Evolutionary conservation across 2,797 vertebrate species (phyloP).

Genomic region (Notolabrus celidotus): DNA sequence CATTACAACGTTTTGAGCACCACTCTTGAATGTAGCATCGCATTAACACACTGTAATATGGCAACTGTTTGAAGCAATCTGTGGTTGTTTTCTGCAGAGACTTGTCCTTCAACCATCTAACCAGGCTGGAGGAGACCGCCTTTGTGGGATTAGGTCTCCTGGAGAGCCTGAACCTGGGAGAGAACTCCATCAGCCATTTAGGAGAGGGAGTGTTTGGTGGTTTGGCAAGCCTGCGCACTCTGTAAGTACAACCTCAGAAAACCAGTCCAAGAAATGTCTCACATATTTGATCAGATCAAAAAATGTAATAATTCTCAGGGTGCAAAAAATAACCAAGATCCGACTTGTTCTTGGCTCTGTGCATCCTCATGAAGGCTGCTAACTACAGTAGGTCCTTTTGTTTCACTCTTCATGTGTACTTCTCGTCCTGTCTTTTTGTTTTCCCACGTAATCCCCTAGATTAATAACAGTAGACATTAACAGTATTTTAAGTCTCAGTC

Average conservation of each 20-base stretch:
- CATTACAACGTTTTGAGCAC: constrained; percentile 4
- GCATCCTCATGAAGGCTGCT: constrained; percentile 54
- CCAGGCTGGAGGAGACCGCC: constrained; percentile 93
- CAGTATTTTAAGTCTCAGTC: constrained; percentile 3
- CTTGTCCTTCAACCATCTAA: constrained; percentile 94
- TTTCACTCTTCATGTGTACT: constrained; percentile 36
- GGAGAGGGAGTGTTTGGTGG: constrained; percentile 94
- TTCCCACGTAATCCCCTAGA: neutral
- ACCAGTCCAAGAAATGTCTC: neutral
- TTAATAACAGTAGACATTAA: neutral
- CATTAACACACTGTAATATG: neutral
- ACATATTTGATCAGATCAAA: neutral
- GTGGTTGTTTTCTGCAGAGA: constrained; percentile 84
- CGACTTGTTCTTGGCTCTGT: constrained; percentile 55
- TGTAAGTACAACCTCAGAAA: constrained; percentile 87
- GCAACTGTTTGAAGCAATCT: neutral
- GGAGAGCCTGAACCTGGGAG: constrained; percentile 93
- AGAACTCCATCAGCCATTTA: constrained; percentile 93
- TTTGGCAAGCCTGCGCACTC: constrained; percentile 88
- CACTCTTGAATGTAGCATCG: neutral
- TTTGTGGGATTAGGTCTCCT: constrained; percentile 91
- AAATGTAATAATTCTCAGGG: neutral
- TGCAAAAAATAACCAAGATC: constrained; percentile 36
- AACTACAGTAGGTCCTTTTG: constrained; percentile 55
- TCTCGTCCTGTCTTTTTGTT: constrained; percentile 21